Conservation (phyloP, 1,140 invertebrate genomes). For the Galleria mellonella region DNA sequence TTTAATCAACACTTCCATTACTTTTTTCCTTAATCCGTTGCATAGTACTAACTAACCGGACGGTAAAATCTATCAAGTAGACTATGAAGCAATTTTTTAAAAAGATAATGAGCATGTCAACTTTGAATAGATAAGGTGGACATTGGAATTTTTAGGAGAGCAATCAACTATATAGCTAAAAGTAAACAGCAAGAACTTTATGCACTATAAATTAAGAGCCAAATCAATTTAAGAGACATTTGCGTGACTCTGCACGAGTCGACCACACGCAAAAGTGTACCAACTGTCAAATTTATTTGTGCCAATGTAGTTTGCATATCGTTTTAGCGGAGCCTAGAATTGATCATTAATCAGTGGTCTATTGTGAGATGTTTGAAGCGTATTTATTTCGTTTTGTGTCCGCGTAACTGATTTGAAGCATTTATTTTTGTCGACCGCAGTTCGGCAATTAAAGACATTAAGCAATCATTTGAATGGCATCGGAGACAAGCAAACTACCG, state of each 20-base stretch:
- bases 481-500: slow-evolving; percentile 58
- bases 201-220: not conserved
- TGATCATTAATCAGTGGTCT: slow-evolving; percentile 4
- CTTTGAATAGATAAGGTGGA: slow-evolving; percentile 1
- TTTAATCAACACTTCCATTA: slow-evolving; percentile 34
- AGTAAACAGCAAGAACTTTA: not conserved
- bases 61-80: not conserved
- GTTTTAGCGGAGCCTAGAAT: not conserved
- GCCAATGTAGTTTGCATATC: not conserved
- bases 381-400: not conserved
- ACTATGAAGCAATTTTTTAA: slow-evolving; percentile 2
- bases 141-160: slow-evolving; percentile 2
- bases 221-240: not conserved
- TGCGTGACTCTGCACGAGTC: not conserved
- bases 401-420: not conserved
- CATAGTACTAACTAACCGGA: not conserved
- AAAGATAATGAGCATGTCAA: slow-evolving; percentile 5
- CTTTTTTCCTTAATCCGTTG: slow-evolving; percentile 6
- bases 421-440: slow-evolving; percentile 19
- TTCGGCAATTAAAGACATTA: slow-evolving; percentile 51
- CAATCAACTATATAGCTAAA: not conserved
- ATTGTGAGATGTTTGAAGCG: not conserved
- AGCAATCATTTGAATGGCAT: slow-evolving; percentile 54
- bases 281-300: not conserved
- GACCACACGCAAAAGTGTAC: slow-evolving; percentile 3